Evolutionary conservation across 2,888 invertebrate species (phyloP).

Genomic region (Dysmachus trigonus): DNA sequence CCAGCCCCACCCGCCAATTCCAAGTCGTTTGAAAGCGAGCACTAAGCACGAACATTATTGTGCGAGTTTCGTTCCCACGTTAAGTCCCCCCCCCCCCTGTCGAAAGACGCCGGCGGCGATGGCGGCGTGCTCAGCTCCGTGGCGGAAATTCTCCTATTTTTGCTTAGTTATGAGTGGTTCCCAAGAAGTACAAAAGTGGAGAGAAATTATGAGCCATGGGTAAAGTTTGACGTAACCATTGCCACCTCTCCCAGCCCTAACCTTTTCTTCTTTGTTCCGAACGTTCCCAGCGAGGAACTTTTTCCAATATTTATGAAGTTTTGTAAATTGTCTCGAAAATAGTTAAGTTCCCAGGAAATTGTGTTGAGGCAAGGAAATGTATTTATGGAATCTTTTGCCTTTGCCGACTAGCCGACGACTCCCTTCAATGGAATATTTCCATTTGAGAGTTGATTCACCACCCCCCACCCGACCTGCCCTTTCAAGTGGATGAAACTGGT

Average conservation of each 20-base stretch:
- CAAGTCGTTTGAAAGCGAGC: not conserved
- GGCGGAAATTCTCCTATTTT: not conserved
- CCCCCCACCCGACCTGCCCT: not conserved
- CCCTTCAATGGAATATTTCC: not conserved
- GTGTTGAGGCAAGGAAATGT: not conserved
- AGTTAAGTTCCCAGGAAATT: slow-evolving; percentile 1
- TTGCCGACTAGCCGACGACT: not conserved
- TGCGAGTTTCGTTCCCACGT: not conserved
- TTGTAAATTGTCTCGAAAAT: slow-evolving; percentile 30
- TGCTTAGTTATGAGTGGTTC: not conserved
- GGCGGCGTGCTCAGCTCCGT: not conserved
- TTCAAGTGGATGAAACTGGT: not conserved
- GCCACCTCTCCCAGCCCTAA: not conserved
- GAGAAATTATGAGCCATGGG: not conserved
- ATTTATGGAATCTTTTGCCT: not conserved
- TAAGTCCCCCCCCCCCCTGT: not conserved
- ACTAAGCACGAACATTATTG: not conserved
- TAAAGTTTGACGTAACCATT: not conserved
- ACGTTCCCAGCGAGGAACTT: not conserved
- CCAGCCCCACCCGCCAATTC: not conserved
- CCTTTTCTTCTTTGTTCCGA: not conserved
- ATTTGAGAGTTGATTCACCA: not conserved
- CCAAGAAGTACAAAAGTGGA: not conserved
- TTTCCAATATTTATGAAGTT: slow-evolving; percentile 32
- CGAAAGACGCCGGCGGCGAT: not conserved